A percentile compares a stretch with the other conserved stretches of the same genome.
phyloP scores from a whole-genome alignment of 2,113 vertebrate genomes.

The Galeopterus variegatus region DNA sequence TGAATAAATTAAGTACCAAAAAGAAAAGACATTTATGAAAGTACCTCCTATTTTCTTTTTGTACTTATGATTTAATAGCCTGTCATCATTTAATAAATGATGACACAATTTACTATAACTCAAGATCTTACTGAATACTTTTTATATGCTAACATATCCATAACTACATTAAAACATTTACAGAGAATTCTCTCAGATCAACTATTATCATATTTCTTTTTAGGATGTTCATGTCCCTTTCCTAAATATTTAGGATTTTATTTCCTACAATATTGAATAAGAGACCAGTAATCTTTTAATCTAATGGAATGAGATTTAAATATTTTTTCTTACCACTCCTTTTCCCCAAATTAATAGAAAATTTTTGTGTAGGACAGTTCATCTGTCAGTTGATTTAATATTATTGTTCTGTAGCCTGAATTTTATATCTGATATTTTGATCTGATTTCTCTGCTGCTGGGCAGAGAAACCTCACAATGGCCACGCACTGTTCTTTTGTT shows the following conservation, averaged over 20 bases:
- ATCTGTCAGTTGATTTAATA: conserved; percentile 56
- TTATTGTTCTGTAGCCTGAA: conserved; percentile 54
- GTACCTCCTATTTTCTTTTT: conserved; percentile 14
- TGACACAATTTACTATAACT: conserved; percentile 55
- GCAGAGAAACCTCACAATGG: conserved; percentile 28
- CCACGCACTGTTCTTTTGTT: conserved; percentile 14
- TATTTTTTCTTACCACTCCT: conserved; percentile 13
- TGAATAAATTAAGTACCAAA: conserved; percentile 62
- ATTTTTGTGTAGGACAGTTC: conserved; percentile 52
- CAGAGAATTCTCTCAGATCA: conserved; percentile 36
- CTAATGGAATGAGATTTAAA: conserved; percentile 58
- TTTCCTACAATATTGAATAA: conserved; percentile 44
- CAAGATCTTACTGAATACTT: conserved; percentile 18
- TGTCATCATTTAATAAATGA: not conserved
- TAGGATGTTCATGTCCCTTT: conserved; percentile 59
- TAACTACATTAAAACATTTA: conserved; percentile 60
- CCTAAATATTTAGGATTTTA: conserved; percentile 65
- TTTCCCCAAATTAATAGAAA: conserved; percentile 18
- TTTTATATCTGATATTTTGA: conserved; percentile 58
- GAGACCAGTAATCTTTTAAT: conserved; percentile 54
- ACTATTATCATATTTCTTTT: conserved; percentile 59
- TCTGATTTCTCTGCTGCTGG: conserved; percentile 66
- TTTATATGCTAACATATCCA: conserved; percentile 40
- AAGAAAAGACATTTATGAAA: conserved; percentile 62
- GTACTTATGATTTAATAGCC: conserved; percentile 49